Conservation (phyloP, 1,140 invertebrate genomes). For the Sitophilus oryzae region DNA sequence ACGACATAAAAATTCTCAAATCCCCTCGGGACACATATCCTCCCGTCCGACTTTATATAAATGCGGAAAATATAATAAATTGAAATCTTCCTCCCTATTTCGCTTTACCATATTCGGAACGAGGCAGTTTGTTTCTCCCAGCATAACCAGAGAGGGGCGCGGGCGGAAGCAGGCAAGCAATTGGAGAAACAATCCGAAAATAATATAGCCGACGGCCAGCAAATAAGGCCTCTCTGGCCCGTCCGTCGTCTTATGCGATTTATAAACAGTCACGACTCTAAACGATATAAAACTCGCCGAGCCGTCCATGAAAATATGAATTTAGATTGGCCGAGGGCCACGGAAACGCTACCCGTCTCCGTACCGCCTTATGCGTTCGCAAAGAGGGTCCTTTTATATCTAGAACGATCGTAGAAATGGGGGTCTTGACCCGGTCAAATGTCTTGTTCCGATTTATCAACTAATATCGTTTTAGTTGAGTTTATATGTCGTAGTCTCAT, state of each 20-base stretch:
- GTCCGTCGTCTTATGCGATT: constrained; percentile 14
- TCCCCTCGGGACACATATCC: too few species aligned
- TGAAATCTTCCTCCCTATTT: constrained; percentile 13
- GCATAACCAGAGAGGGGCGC: too few species aligned
- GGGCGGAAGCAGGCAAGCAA: constrained; percentile 15
- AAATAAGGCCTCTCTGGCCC: constrained; percentile 16
- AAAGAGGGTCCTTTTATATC: constrained; percentile 6
- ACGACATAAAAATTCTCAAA: too few species aligned
- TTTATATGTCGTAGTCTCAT: too few species aligned
- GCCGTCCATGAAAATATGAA: constrained; percentile 27
- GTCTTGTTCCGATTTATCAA: constrained; percentile 2
- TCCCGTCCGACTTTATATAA: too few species aligned
- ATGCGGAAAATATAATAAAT: constrained; percentile 8
- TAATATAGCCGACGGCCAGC: constrained; percentile 10
- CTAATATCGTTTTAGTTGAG: background rate
- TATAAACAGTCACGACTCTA: constrained; percentile 22
- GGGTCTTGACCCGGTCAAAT: constrained; percentile 11
- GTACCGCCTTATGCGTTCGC: constrained; percentile 11
- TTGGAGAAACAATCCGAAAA: constrained; percentile 16
- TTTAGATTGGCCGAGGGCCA: constrained; percentile 23
- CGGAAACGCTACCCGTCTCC: constrained; percentile 18
- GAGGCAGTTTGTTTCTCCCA: background rate
- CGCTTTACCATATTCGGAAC: constrained; percentile 15
- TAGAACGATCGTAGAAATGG: constrained; percentile 9
- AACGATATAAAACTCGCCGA: constrained; percentile 20